Percentiles rank a stretch among this genome's conserved stretches.
phyloP scores from a whole-genome alignment of 1,140 invertebrate genomes.

The Hycleus cichorii region DNA sequence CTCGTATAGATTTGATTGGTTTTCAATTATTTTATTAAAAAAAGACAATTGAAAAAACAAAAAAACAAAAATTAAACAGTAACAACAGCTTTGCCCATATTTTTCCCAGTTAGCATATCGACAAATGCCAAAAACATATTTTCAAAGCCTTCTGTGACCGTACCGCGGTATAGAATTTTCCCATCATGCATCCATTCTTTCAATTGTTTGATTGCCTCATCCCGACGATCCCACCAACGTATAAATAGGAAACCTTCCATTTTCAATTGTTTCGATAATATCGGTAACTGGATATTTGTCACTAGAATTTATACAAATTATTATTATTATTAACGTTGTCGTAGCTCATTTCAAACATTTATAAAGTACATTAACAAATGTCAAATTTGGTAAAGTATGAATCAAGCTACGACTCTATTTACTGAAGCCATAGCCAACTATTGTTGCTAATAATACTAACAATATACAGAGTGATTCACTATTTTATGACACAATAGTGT shows the following conservation, averaged over 20 bases:
- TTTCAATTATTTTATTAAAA: too few species aligned
- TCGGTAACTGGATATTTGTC: neutral
- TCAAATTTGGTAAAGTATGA: neutral
- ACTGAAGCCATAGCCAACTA: too few species aligned
- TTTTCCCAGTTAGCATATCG: constrained; percentile 53
- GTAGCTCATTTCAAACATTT: neutral
- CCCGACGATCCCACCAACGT: constrained; percentile 44
- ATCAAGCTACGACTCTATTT: too few species aligned
- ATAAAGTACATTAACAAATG: too few species aligned
- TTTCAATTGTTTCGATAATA: neutral
- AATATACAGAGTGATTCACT: too few species aligned
- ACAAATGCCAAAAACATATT: constrained; percentile 57
- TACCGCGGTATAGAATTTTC: constrained; percentile 54
- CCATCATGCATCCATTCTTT: constrained; percentile 48
- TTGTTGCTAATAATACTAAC: too few species aligned
- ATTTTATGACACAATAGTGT: too few species aligned
- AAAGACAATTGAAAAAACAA: neutral
- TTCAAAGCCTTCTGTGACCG: constrained; percentile 55
- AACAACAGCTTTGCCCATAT: constrained; percentile 57
- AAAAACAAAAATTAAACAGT: constrained; percentile 11
- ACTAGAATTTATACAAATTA: neutral
- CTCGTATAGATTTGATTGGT: too few species aligned
- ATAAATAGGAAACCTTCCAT: constrained; percentile 48
- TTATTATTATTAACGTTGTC: neutral
- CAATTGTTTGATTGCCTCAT: constrained; percentile 49